These are phyloP conservation scores for Drosophila elegans DNA, from an alignment of 1,140 invertebrate genomes.

Conservation along the genomic window DNA sequence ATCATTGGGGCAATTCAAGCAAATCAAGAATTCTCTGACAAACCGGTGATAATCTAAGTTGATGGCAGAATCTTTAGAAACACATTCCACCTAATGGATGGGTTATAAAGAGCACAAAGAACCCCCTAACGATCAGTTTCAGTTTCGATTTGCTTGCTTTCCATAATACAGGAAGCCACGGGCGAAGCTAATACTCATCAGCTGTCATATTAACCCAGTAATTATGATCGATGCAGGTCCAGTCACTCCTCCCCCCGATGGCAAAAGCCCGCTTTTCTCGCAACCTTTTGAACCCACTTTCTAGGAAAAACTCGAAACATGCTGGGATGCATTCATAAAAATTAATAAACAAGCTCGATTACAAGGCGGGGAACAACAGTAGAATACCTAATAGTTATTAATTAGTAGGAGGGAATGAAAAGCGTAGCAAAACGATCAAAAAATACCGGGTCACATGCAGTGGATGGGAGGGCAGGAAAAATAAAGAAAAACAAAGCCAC, in stretches of 20 bases:
- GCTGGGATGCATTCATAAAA: conserved; percentile 21
- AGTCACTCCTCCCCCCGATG: conserved; percentile 10
- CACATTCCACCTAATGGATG: conserved; percentile 1
- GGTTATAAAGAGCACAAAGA: neutral
- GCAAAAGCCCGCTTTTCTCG: conserved; percentile 27
- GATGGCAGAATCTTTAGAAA: neutral
- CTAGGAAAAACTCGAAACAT: conserved; percentile 12
- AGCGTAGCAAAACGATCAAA: conserved; percentile 74
- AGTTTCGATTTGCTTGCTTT: conserved; percentile 5
- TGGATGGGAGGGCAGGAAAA: conserved; percentile 12
- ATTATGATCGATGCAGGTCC: conserved; percentile 47
- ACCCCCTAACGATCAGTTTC: conserved; percentile 7
- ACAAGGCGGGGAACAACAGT: conserved; percentile 24
- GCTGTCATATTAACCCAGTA: conserved; percentile 49
- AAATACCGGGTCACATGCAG: conserved; percentile 72
- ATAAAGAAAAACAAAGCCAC: conserved; percentile 23
- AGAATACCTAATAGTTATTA: conserved; percentile 73
- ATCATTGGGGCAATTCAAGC: too few relatives aligned
- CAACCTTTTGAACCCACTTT: conserved; percentile 57
- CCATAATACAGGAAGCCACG: conserved; percentile 18
- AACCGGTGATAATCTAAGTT: conserved; percentile 6
- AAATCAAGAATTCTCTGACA: neutral
- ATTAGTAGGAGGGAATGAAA: conserved; percentile 77
- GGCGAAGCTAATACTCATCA: conserved; percentile 19
- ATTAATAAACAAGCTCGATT: conserved; percentile 73